Conservation (phyloP, 2,113 vertebrate species). For the Rana temporaria region DNA sequence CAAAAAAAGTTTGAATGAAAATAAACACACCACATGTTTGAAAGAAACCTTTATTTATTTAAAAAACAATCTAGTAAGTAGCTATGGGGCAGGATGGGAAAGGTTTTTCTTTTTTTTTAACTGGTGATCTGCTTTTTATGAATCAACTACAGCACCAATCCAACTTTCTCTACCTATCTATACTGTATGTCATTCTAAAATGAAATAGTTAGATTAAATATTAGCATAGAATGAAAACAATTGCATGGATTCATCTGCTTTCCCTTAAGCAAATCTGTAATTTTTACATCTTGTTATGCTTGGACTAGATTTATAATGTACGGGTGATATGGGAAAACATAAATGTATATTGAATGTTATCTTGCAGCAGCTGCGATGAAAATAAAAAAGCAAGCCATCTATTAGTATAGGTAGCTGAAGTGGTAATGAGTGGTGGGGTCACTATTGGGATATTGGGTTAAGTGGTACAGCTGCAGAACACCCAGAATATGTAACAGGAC, state of each 20-base stretch:
- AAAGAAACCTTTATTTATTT: too few species aligned
- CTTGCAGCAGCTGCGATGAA: too few species aligned
- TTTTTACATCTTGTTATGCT: conserved; percentile 19
- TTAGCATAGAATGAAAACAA: conserved; percentile 6
- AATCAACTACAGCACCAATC: too few species aligned
- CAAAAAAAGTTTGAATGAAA: too few species aligned
- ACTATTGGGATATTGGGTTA: neutral
- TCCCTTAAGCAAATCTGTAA: neutral
- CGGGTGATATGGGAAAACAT: conserved; percentile 9
- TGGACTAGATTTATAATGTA: neutral
- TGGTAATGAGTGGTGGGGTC: neutral
- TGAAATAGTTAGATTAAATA: neutral
- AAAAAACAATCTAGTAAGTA: too few species aligned
- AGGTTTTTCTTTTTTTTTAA: too few species aligned
- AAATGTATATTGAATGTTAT: conserved; percentile 34
- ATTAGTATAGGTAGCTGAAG: neutral
- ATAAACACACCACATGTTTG: too few species aligned
- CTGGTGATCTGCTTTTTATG: too few species aligned
- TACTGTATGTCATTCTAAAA: neutral
- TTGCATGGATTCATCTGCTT: neutral
- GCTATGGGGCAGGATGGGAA: too few species aligned
- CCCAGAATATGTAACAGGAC: neutral
- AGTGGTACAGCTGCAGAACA: neutral
- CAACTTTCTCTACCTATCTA: neutral
- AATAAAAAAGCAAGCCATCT: neutral